Evolutionary conservation across 92 coral and sea anemone genomes (phyloP).

Genomic region (Epizoanthus illoricatus): DNA sequence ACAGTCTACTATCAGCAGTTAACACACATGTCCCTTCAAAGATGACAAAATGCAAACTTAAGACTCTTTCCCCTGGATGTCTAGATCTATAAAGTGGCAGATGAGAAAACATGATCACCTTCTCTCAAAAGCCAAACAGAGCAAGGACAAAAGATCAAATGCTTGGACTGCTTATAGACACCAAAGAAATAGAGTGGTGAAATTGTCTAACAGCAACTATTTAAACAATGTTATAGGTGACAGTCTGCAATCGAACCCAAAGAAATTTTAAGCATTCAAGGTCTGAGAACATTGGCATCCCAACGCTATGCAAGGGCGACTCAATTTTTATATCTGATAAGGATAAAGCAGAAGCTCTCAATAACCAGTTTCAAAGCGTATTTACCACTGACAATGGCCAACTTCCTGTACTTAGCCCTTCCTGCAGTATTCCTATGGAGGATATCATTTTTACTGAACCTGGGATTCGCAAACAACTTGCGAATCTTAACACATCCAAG

Average conservation of each 20-base stretch:
- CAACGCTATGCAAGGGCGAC: conserved; percentile 40
- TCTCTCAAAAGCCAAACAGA: conserved; percentile 54
- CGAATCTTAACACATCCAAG: conserved; percentile 30
- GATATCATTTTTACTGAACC: conserved; percentile 25
- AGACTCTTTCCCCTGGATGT: conserved; percentile 33
- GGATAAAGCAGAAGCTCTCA: conserved; percentile 39
- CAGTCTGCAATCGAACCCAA: conserved; percentile 58
- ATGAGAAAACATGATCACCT: conserved; percentile 67
- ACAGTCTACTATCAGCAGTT: conserved; percentile 21
- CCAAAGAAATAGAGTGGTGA: conserved; percentile 55
- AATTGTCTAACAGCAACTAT: conserved; percentile 47
- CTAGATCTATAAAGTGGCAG: conserved; percentile 46
- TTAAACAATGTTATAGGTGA: conserved; percentile 59
- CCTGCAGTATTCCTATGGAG: conserved; percentile 10
- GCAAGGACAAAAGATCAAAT: conserved; percentile 30
- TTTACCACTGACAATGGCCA: conserved; percentile 38
- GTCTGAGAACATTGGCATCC: conserved; percentile 58
- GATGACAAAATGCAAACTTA: conserved; percentile 37
- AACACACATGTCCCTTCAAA: conserved; percentile 33
- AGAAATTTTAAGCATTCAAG: conserved; percentile 55
- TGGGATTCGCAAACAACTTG: conserved; percentile 35
- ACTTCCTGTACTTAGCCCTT: conserved; percentile 30
- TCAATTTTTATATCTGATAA: conserved; percentile 7
- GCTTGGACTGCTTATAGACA: conserved; percentile 50
- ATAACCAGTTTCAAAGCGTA: conserved; percentile 5